Conservation (phyloP, 1,140 invertebrate genomes). For the Anastrepha ludens region DNA sequence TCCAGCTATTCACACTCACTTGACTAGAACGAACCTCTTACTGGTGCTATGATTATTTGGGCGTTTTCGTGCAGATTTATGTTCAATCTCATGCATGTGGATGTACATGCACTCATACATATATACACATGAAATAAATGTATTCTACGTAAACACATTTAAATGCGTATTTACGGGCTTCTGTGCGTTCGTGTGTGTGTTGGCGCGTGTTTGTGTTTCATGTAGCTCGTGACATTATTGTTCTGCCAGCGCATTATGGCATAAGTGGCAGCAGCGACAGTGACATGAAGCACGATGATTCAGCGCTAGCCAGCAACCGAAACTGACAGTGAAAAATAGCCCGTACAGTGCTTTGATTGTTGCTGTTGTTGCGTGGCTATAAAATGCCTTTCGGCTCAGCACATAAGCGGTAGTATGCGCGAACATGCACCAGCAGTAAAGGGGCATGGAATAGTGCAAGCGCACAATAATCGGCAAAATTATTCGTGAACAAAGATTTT, state of each 20-base stretch:
- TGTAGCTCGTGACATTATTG: constrained; percentile 31
- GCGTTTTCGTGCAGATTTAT: constrained; percentile 34
- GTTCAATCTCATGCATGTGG: neutral
- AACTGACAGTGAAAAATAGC: constrained; percentile 35
- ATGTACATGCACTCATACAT: no score
- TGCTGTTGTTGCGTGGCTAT: neutral
- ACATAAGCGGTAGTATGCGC: neutral
- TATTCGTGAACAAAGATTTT: neutral
- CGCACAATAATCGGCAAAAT: neutral
- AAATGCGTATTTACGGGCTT: constrained; percentile 33
- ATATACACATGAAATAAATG: neutral
- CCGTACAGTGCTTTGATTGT: neutral
- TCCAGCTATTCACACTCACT: neutral
- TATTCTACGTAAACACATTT: constrained; percentile 21
- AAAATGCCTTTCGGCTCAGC: neutral
- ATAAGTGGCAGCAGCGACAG: constrained; percentile 22
- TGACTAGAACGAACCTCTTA: no score
- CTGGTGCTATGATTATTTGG: neutral
- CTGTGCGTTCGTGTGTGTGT: neutral
- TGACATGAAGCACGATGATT: constrained; percentile 36
- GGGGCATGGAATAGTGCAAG: no score
- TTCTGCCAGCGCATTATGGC: constrained; percentile 33
- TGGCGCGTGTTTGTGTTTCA: neutral
- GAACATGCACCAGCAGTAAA: no score
- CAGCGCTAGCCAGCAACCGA: neutral